These are phyloP conservation scores for Pseudorectes ferrugineus DNA, from an alignment of 2,113 vertebrate species.

Conservation along the genomic window DNA sequence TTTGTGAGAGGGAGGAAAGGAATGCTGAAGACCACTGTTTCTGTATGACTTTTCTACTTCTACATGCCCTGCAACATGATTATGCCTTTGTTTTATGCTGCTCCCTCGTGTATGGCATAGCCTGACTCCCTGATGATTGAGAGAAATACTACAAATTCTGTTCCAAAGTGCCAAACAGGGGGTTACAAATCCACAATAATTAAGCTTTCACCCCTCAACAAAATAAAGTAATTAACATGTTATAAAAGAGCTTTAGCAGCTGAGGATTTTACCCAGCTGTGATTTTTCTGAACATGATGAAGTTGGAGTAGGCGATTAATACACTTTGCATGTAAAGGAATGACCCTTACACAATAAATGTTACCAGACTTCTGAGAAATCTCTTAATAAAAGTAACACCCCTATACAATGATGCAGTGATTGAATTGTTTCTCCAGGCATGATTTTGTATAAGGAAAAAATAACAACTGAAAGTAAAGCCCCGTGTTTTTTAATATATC, in stretches of 20 bases:
- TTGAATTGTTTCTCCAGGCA: neutral
- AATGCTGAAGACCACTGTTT: neutral
- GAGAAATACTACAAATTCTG: neutral
- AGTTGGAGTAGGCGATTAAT: neutral
- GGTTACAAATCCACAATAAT: conserved; percentile 3
- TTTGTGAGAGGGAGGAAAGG: neutral
- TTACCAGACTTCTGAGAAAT: neutral
- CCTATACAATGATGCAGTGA: neutral
- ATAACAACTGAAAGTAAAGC: neutral
- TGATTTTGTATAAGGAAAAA: neutral
- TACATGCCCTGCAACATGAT: neutral
- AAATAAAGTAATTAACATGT: conserved; percentile 30
- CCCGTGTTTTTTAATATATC: neutral
- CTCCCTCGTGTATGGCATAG: neutral
- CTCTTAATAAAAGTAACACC: neutral
- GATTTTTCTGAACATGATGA: neutral
- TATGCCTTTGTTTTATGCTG: neutral
- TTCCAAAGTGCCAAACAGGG: neutral
- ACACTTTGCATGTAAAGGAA: neutral
- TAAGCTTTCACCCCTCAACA: conserved; percentile 15
- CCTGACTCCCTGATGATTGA: neutral
- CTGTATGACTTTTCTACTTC: neutral
- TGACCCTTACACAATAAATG: neutral
- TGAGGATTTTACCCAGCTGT: neutral
- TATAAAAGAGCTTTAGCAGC: neutral